phyloP scores from a whole-genome alignment of 2,888 invertebrate species.

The Fissipunctia ypsillon region DNA sequence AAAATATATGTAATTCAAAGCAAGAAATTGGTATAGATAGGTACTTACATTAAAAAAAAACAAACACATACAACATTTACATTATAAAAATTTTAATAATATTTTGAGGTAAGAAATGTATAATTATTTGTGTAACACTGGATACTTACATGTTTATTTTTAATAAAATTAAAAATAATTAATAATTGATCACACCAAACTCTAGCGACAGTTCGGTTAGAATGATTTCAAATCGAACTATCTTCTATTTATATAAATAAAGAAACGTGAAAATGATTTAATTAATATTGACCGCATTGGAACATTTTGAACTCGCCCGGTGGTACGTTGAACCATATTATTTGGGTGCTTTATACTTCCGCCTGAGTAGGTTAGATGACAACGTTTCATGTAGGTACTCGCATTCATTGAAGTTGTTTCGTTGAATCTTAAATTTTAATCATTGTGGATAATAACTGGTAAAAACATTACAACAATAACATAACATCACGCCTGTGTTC shows the following conservation, averaged over 20 bases:
- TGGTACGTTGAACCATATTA: too few species aligned
- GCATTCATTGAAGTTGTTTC: too few species aligned
- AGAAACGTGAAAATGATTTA: background rate
- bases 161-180: background rate
- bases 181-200: slow-evolving; percentile 15
- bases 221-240: slow-evolving; percentile 19
- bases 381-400: too few species aligned
- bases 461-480: too few species aligned
- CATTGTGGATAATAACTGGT: too few species aligned
- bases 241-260: slow-evolving; percentile 41
- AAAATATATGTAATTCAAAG: background rate
- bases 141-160: slow-evolving; percentile 26
- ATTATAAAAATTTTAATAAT: too few species aligned
- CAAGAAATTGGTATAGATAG: background rate
- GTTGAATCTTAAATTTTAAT: too few species aligned
- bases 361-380: too few species aligned
- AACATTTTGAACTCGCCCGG: slow-evolving; percentile 9
- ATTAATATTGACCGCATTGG: slow-evolving; percentile 37
- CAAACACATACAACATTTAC: too few species aligned
- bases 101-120: too few species aligned
- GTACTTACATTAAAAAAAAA: background rate
- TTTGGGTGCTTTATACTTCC: too few species aligned
- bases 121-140: background rate
- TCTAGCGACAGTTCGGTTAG: background rate
- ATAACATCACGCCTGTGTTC: too few species aligned